Evolutionary conservation across 2,888 invertebrate genomes (phyloP), one percentile per base, ranked within the genome.

Genomic region (Drosophila kambysellisi): DNA sequence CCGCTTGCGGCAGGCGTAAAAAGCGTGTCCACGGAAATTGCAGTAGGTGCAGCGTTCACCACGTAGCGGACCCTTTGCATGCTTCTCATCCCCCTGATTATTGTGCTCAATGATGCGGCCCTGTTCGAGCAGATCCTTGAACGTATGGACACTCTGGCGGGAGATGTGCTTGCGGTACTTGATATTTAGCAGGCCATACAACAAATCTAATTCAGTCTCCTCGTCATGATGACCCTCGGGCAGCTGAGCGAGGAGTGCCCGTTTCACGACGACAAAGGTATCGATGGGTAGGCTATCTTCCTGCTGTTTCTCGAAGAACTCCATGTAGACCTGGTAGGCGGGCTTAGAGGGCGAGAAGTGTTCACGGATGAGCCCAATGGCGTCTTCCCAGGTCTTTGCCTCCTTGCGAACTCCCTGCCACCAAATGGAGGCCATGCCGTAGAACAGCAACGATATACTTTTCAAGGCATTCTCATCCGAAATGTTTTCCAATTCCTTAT

Each of bases 341-440:
- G 92, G 92, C 63, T 92, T 92, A 0, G 88, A 82, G 54, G 92
- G 92, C 43, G 92, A 92, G 62, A 92, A 92, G 70, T 92, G 92
- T 39, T 91, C 92, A 4, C 92, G 90, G 48, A 92, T 85, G 17
- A 92, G 81, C 2, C 50, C 81, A 52, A 92, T 80, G 41, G 81
- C 92, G n/a, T 92, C 92, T 9, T 77, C 79, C 92, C 92, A 92
- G n/a, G 89, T 89, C 56, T 89, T 84, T 8, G 92, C 92, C 74
- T 92, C 92, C 65, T 89, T 89, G 33, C 90, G 88, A 0, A 92
- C 91, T 59, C 92, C 92, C 77, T 92, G 92, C 92, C 92, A 92
- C 92, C 92, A 92, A 29, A 88, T 91, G 9, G 90, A 90, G 7
- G 92, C 92, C 30, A 91, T 71, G 35, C 91, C 91, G 25, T 51